These are phyloP conservation scores for Petrosia ficiformis DNA, from an alignment of 37 sponge, comb jelly and placozoan genomes.

Conservation along the genomic window DNA sequence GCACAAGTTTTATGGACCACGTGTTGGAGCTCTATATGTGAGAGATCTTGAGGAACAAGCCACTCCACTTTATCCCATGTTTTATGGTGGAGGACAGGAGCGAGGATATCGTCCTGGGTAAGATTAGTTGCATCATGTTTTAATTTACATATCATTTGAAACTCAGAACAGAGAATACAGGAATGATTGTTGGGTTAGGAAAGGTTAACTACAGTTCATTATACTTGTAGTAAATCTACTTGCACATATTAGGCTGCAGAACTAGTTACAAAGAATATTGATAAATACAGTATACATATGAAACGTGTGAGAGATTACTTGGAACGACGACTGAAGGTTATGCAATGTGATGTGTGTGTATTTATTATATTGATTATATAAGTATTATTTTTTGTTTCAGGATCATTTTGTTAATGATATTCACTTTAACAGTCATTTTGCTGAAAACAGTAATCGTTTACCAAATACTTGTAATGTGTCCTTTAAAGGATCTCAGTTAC, in stretches of 20 bases:
- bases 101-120: constrained; percentile 80
- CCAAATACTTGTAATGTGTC: constrained; percentile 87
- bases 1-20: constrained; percentile 97
- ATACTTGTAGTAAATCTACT: not conserved
- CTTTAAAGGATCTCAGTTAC: constrained; percentile 28
- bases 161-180: constrained; percentile 94
- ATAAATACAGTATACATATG: not conserved
- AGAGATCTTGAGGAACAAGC: constrained; percentile 37
- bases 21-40: constrained; percentile 83
- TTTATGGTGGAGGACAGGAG: constrained; percentile 90
- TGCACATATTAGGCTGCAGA: not conserved
- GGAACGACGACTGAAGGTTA: constrained; percentile 55
- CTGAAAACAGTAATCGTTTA: constrained; percentile 17
- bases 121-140: no score
- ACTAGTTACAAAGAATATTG: not conserved
- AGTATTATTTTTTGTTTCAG: constrained; percentile 63
- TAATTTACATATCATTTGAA: not conserved
- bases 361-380: constrained; percentile 23
- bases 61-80: constrained; percentile 64
- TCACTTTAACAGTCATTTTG: not conserved
- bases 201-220: constrained; percentile 16
- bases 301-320: constrained; percentile 37
- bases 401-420: constrained; percentile 50
- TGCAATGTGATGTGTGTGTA: no score
- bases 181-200: constrained; percentile 92